Evolutionary conservation across 2,797 vertebrate species (phyloP).

Genomic region (Psittacula derbiana): DNA sequence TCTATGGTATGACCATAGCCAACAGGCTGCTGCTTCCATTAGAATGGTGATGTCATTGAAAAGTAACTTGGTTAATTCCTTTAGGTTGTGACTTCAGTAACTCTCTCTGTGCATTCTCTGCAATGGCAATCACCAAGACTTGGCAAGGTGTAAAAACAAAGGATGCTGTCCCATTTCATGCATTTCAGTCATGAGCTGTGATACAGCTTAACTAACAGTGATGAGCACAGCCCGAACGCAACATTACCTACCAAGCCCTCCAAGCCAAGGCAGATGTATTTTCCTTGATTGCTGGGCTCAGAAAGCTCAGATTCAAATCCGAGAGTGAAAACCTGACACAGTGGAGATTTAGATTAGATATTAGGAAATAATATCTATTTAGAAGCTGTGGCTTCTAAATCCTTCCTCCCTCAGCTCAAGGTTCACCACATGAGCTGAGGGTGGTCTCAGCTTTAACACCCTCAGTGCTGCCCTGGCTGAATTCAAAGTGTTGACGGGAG

Average conservation of each 20-base stretch:
- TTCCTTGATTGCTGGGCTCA: background rate
- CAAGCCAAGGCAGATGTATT: background rate
- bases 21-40: constrained; percentile 79
- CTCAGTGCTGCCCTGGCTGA: background rate
- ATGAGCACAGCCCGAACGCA: background rate
- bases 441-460: background rate
- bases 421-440: background rate
- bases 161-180: background rate
- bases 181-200: background rate
- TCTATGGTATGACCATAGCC: background rate
- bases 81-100: background rate
- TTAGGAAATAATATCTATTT: background rate
- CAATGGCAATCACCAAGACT: background rate
- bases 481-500: accelerated
- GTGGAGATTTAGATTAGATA: background rate
- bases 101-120: background rate
- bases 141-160: background rate
- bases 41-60: constrained; percentile 65
- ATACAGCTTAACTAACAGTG: background rate
- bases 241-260: background rate
- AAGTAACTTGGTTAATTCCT: constrained; percentile 67
- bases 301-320: background rate
- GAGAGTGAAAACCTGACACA: background rate
- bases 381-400: background rate
- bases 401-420: background rate